Base-by-base conservation (phyloP, 2,888 invertebrate species). In the Agrotis exclamationis region DNA sequence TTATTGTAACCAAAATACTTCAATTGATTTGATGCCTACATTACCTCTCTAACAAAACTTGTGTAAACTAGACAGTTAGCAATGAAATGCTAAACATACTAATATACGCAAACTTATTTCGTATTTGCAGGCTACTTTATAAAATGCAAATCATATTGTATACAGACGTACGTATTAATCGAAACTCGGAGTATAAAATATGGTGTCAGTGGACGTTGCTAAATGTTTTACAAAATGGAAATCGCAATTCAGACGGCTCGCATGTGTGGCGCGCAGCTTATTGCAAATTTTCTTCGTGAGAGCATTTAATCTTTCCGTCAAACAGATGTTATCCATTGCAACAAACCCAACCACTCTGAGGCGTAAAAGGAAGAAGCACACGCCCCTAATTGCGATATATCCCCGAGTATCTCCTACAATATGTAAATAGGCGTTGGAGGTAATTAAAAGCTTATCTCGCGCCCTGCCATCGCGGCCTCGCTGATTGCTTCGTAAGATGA, bases 361-460 rank as follows among this genome's bases (percentile, higher is more conserved):
- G 90, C 93, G 90, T 94, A 94, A 95, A 95, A 95, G 94, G 94
- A 94, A 93, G 92, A 93, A 89, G 90, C 89, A 88, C 91, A 94
- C 93, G 93, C 92, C 93, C 92, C 94, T 95, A 95, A 95, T 96
- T 96, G 95, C 95, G 91, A 94, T 93, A 94, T 93, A 94, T 94
- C 91, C 93, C 86, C 86, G 89, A 89, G 93, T 95, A 95, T 95
- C 94, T 94, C 86, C 93, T 91, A 90, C 94, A 94, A 92, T 95
- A 96, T 95, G 96, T 95, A 96, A 96, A 95, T 95, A 95, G 93
- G 92, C 93, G 92, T 94, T 92, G 88, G 91, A 91, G 90, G 95
- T 95, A 96, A 96, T 96, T 96, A 96, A 96, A 93, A 95, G 92
- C 92, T 95, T 96, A 96, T 96, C 96, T 92, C 88, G 87, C 88